Evolutionary conservation across 2,113 vertebrate species (phyloP).

Genomic region (Ptilonorhynchus violaceus): DNA sequence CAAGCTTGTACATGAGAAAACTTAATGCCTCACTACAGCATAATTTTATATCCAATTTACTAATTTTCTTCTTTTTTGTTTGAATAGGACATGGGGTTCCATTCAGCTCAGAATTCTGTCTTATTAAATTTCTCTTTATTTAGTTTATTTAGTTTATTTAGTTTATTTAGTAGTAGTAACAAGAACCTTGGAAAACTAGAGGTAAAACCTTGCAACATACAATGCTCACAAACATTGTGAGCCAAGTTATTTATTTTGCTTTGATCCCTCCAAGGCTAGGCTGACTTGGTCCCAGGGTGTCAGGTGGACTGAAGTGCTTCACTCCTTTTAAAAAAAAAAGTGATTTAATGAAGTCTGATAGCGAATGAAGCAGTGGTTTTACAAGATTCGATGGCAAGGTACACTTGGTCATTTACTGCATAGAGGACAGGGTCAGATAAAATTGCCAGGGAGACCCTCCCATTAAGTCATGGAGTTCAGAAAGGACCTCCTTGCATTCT

Average conservation of each 20-base stretch:
- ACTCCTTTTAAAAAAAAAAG: background rate
- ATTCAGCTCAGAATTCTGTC: background rate
- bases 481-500: background rate
- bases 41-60: background rate
- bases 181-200: background rate
- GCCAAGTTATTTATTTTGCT: background rate
- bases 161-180: background rate
- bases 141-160: background rate
- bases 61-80: background rate
- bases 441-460: background rate
- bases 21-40: background rate
- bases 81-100: background rate
- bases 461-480: background rate
- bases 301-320: background rate
- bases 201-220: background rate
- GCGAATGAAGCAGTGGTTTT: background rate
- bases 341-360: background rate
- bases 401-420: background rate
- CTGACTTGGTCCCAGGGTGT: background rate
- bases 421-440: background rate
- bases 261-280: background rate
- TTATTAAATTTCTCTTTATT: background rate
- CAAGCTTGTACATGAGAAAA: background rate
- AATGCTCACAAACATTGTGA: background rate
- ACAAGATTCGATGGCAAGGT: background rate